Percentiles rank a stretch among this genome's conserved stretches.
phyloP scores from a whole-genome alignment of 1,140 invertebrate genomes.

The Drosophila bocqueti region DNA sequence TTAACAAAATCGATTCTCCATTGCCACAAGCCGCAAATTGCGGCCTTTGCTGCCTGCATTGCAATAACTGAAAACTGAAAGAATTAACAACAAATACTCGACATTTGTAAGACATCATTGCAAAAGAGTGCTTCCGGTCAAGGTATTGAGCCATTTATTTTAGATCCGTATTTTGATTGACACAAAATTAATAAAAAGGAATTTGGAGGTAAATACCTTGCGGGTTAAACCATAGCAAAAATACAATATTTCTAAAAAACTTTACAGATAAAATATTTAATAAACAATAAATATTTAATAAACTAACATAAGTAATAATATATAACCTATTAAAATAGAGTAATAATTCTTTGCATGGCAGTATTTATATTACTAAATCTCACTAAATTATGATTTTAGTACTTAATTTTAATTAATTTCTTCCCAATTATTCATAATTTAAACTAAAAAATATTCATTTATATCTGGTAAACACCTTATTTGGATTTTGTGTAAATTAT shows the following conservation, averaged over 20 bases:
- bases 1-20: conserved; percentile 16
- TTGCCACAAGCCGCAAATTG: conserved; percentile 9
- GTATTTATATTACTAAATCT: not conserved
- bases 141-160: not conserved
- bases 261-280: not conserved
- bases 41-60: not conserved
- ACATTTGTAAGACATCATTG: not conserved
- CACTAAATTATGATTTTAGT: too few species aligned
- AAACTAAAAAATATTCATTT: not conserved
- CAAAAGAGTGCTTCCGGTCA: not conserved
- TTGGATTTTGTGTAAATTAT: not conserved
- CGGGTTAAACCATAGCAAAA: not conserved
- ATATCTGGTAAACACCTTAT: not conserved
- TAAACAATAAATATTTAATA: not conserved
- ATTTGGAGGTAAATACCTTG: not conserved
- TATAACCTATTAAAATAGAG: not conserved
- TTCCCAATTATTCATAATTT: not conserved
- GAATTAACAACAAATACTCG: not conserved
- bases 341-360: too few species aligned
- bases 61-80: not conserved
- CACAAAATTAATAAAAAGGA: not conserved
- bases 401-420: not conserved
- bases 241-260: not conserved
- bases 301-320: not conserved
- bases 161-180: not conserved